Conservation (phyloP, 2,797 vertebrate genomes). For the Intellagama lesueurii region DNA sequence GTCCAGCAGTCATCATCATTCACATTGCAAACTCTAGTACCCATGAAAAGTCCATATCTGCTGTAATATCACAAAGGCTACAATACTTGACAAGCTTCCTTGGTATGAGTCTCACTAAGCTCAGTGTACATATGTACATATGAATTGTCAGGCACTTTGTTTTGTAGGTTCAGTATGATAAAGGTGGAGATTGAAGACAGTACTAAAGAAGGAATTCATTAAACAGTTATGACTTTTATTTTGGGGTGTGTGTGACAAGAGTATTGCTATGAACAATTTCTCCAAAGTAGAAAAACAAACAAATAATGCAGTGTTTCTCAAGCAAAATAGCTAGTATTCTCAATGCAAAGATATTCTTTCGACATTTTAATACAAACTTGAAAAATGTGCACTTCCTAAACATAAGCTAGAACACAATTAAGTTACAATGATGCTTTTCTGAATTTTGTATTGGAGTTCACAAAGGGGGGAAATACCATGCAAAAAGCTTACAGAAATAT, state of each 20-base stretch:
- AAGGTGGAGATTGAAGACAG: neutral
- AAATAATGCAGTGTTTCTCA: neutral
- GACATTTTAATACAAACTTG: neutral
- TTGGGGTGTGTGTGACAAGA: neutral
- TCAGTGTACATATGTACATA: neutral
- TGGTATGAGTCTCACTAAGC: neutral
- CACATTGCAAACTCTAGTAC: neutral
- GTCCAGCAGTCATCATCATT: neutral
- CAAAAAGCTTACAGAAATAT: too few relatives aligned
- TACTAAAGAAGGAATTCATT: neutral
- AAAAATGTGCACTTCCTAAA: neutral
- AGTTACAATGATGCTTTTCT: neutral
- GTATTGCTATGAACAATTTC: neutral
- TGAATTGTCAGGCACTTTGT: neutral
- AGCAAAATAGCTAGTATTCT: neutral
- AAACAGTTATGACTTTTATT: neutral
- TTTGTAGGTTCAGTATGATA: neutral
- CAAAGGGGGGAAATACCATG: neutral
- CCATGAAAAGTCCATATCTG: neutral
- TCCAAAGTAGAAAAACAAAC: neutral
- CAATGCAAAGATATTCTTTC: neutral
- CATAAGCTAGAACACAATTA: neutral
- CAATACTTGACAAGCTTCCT: neutral
- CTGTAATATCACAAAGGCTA: neutral
- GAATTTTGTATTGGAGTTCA: neutral